Evolutionary conservation across 2,888 invertebrate genomes (phyloP).

Genomic region (Gastrophysa polygoni): DNA sequence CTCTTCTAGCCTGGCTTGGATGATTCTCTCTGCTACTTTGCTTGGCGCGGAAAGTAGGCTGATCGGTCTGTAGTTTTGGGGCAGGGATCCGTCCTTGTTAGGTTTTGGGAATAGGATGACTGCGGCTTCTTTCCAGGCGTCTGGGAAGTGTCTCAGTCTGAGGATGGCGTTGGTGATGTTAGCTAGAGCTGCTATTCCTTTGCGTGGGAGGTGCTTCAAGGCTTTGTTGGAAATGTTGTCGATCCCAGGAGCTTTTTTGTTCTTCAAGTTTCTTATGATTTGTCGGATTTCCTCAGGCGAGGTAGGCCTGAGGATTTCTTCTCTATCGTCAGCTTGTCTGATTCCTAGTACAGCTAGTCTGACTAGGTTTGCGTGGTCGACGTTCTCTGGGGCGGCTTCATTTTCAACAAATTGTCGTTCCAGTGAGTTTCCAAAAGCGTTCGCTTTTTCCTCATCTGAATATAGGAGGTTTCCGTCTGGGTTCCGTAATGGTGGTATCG

Average conservation of each 20-base stretch:
- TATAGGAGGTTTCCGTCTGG: neutral
- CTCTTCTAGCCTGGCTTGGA: no score
- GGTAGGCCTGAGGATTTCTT: neutral
- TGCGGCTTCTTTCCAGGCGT: conserved; percentile 23
- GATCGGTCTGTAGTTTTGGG: conserved; percentile 30
- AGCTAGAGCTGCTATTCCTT: neutral
- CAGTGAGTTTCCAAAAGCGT: no score
- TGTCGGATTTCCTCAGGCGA: neutral
- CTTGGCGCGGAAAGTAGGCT: no score
- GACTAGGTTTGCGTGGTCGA: no score
- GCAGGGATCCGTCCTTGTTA: conserved; percentile 16
- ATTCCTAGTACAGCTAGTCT: no score
- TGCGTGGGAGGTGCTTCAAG: conserved; percentile 12
- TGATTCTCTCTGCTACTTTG: no score
- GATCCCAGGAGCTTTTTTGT: conserved; percentile 20
- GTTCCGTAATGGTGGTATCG: neutral
- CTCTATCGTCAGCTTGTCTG: no score
- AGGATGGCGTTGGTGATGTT: conserved; percentile 25
- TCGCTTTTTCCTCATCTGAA: neutral
- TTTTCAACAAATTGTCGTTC: neutral
- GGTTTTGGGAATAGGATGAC: conserved; percentile 26
- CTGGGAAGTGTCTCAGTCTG: conserved; percentile 21
- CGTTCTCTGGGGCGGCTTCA: no score
- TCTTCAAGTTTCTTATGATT: neutral
- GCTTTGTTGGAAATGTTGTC: conserved; percentile 11